Evolutionary conservation across 92 coral and sea anemone species (phyloP).

Genomic region (Virgularia gustaviana): DNA sequence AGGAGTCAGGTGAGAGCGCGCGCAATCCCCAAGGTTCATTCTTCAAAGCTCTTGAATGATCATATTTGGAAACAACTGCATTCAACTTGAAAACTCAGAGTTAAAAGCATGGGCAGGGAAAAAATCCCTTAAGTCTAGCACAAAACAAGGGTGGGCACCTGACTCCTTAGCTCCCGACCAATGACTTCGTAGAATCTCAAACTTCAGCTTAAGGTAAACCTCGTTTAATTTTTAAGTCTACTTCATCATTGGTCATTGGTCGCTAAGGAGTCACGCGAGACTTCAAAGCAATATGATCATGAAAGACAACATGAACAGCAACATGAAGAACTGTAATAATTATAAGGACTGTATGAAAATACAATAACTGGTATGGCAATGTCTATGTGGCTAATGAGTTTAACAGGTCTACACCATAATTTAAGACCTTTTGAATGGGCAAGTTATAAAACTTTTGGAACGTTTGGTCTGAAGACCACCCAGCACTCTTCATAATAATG

Average conservation of each 20-base stretch:
- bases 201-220: slow-evolving; percentile 33
- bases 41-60: slow-evolving; percentile 31
- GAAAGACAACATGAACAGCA: background rate
- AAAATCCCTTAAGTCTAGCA: background rate
- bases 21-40: slow-evolving; percentile 29
- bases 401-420: slow-evolving; percentile 18
- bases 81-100: too few species aligned
- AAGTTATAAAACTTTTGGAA: slow-evolving; percentile 52
- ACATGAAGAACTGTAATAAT: background rate
- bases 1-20: slow-evolving; percentile 37
- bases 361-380: background rate
- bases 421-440: slow-evolving; percentile 1
- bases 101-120: slow-evolving; percentile 12
- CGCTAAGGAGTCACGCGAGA: slow-evolving; percentile 44
- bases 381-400: background rate
- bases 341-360: too few species aligned
- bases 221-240: slow-evolving; percentile 27
- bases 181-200: slow-evolving; percentile 46
- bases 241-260: slow-evolving; percentile 12
- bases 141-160: slow-evolving; percentile 43
- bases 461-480: slow-evolving; percentile 43
- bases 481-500: slow-evolving; percentile 47
- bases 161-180: slow-evolving; percentile 43
- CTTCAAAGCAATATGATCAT: slow-evolving; percentile 35
- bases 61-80: too few species aligned